Base-by-base conservation (phyloP, 2,888 invertebrate genomes). In the Lasioglossum calceatum region DNA sequence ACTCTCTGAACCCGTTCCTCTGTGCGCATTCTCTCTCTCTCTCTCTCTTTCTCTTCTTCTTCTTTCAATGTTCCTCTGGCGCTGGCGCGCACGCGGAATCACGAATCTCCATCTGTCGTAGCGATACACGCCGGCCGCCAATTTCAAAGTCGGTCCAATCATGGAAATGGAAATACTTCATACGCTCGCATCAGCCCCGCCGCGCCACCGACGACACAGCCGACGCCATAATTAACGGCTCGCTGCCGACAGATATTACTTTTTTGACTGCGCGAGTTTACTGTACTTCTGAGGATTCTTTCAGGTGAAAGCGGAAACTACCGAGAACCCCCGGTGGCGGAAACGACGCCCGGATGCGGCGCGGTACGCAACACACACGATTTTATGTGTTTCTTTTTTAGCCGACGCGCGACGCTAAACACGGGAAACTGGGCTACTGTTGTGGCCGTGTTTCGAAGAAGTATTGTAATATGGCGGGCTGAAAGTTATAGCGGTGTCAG, bases 31-130 rank as follows among this genome's bases (percentile, higher is more conserved):
- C 64, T 64, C 64, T 32, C 64, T 16, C 5, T 27, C 7, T 32
- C 27, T 27, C 14, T 27, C 27, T 61, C 14, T 61, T 5, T 23
- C 67, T 70, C 70, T 70, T 36, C 23, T 36, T 67, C 19, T 70
- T 70, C 23, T 36, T 32, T 64, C 64, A 64, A 39, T 23, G 58
- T 80, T 70, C 78, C 78, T 77, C 76, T 50, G 61, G 61, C 87
- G 88, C 64, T 27, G 32, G 39, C 70, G 70, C 39, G 39, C 39
- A 70, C 90, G 87, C 87, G 89, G 88, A 92, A 95, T 95, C 95
- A 90, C 93, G 93, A 90, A 94, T 94, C 94, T 93, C 93, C 94
- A 95, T 95, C 94, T 94, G 94, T 94, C 94, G 91, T 88, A 88
- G 87, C 82, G 88, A 73, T 79, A 74, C 86, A 85, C 77, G 73